Conservation (phyloP, 2,888 invertebrate genomes). For the Gastrophysa polygoni region DNA sequence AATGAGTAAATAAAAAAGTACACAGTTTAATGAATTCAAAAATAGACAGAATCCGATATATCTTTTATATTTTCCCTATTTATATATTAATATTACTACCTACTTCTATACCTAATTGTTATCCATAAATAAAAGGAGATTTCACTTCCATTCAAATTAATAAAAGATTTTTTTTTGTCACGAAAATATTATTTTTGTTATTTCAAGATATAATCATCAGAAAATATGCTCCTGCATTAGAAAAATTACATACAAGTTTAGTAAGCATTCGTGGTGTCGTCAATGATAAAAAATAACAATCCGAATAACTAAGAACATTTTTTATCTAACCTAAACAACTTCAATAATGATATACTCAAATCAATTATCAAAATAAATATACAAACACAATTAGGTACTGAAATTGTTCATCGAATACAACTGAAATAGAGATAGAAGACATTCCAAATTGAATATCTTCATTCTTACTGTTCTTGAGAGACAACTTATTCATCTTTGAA, state of each 20-base stretch:
- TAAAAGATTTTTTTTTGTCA: slow-evolving; percentile 25
- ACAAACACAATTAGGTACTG: slow-evolving; percentile 44
- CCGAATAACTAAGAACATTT: too few relatives aligned
- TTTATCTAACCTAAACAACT: too few relatives aligned
- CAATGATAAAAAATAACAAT: too few relatives aligned
- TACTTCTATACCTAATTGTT: slow-evolving; percentile 31
- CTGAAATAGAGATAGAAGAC: too few relatives aligned
- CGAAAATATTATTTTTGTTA: slow-evolving; percentile 25
- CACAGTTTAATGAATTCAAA: slow-evolving; percentile 51
- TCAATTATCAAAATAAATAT: slow-evolving; percentile 33
- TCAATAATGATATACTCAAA: too few relatives aligned
- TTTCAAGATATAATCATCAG: slow-evolving; percentile 21
- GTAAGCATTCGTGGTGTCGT: neutral
- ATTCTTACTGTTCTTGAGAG: too few relatives aligned
- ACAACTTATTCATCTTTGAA: too few relatives aligned
- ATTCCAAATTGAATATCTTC: too few relatives aligned
- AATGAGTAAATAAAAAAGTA: slow-evolving; percentile 53
- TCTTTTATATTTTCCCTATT: slow-evolving; percentile 41
- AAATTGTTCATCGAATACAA: slow-evolving; percentile 1
- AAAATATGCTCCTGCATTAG: slow-evolving; percentile 20
- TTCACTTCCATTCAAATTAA: slow-evolving; percentile 40
- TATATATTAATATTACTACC: slow-evolving; percentile 46
- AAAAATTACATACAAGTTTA: slow-evolving; percentile 21
- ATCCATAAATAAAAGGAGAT: slow-evolving; percentile 45
- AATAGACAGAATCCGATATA: slow-evolving; percentile 47